A percentile compares a stretch with the other conserved stretches of the same genome.
These are phyloP conservation scores for Doris montereyensis DNA, from an alignment of 2,888 invertebrate species.

Conservation along the genomic window DNA sequence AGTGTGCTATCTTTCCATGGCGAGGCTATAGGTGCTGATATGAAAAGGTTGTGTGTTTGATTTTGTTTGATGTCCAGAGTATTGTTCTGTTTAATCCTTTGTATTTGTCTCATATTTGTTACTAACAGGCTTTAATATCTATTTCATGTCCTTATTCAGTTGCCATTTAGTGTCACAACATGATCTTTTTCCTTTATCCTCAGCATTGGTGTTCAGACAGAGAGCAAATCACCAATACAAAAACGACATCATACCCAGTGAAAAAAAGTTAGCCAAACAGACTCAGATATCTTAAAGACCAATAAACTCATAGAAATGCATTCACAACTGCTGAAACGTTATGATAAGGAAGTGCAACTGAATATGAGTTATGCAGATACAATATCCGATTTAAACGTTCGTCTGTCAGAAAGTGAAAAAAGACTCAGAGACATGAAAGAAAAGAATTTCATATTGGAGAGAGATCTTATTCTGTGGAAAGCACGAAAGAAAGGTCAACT, in stretches of 20 bases:
- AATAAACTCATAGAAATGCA: constrained; percentile 63
- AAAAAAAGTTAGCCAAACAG: constrained; percentile 41
- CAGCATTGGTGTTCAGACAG: constrained; percentile 58
- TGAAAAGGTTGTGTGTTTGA: too few relatives aligned
- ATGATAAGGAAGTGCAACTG: constrained; percentile 64
- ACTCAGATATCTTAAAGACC: constrained; percentile 50
- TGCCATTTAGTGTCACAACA: not conserved
- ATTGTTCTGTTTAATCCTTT: too few relatives aligned
- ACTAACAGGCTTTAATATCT: not conserved
- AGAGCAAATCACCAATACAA: constrained; percentile 46
- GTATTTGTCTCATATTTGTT: too few relatives aligned
- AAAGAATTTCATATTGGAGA: constrained; percentile 47
- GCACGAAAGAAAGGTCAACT: constrained; percentile 5
- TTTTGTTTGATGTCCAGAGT: too few relatives aligned
- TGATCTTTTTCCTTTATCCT: constrained; percentile 21
- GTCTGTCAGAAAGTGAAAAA: constrained; percentile 53
- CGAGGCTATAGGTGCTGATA: too few relatives aligned
- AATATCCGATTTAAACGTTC: constrained; percentile 59
- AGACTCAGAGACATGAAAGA: constrained; percentile 54
- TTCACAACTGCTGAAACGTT: constrained; percentile 59
- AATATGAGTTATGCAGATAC: constrained; percentile 60
- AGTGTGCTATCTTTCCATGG: too few relatives aligned
- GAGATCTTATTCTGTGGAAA: constrained; percentile 42
- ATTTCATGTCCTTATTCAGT: not conserved
- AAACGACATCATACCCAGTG: constrained; percentile 21